phyloP scores from a whole-genome alignment of 2,113 vertebrate genomes.

The Cygnus atratus region DNA sequence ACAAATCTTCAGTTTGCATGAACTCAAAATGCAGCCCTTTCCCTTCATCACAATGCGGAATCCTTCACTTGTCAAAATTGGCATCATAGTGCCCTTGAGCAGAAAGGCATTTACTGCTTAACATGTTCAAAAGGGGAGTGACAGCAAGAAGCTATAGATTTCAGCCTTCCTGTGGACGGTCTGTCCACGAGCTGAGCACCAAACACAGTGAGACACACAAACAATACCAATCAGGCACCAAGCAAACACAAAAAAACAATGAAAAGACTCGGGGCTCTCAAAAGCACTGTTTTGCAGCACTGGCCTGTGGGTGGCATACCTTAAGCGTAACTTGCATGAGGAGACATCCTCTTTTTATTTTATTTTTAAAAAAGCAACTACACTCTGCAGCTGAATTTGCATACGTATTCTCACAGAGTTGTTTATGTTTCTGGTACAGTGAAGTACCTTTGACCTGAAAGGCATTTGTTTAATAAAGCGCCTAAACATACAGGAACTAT shows the following conservation, averaged over 20 bases:
- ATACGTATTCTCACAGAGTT: neutral
- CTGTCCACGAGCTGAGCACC: neutral
- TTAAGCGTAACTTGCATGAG: neutral
- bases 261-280: neutral
- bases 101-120: neutral
- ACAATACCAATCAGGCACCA: neutral
- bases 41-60: neutral
- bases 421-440: neutral
- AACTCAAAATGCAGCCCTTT: rapidly evolving
- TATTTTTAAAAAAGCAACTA: neutral
- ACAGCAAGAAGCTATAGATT: neutral
- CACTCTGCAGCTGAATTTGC: neutral
- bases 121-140: neutral
- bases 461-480: neutral
- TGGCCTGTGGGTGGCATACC: neutral
- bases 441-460: neutral
- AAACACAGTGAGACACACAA: neutral
- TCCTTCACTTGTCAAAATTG: neutral
- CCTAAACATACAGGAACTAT: neutral
- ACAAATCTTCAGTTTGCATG: neutral
- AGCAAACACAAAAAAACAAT: neutral
- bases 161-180: neutral
- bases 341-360: too few relatives aligned
- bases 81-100: neutral
- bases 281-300: neutral